Conservation (phyloP, 2,888 invertebrate species). For the Fragum fragum region DNA sequence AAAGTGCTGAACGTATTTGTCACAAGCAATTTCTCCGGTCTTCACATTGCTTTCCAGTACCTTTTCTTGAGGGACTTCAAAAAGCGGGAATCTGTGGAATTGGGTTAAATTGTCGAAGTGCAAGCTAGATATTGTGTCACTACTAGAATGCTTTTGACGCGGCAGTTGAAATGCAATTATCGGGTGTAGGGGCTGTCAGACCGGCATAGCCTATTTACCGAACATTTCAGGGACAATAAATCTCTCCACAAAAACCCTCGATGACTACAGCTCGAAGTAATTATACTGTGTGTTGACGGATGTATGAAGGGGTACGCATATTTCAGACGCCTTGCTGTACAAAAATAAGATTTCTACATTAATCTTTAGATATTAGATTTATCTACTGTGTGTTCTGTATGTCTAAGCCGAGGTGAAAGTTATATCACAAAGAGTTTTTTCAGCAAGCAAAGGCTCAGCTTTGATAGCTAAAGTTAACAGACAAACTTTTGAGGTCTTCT, state of each 20-base stretch:
- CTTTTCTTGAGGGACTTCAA: no score
- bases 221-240: constrained; percentile 51
- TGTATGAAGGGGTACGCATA: constrained; percentile 52
- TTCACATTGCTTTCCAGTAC: no score
- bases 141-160: not conserved
- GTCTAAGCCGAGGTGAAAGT: not conserved
- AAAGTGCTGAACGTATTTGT: no score
- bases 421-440: no score
- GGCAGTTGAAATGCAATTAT: not conserved
- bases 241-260: constrained; percentile 46
- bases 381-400: not conserved
- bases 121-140: not conserved
- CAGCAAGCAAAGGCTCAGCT: no score
- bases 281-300: constrained; percentile 47
- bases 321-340: constrained; percentile 52
- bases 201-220: constrained; percentile 27
- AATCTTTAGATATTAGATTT: constrained; percentile 41
- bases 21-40: no score
- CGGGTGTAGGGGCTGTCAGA: not conserved
- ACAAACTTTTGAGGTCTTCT: no score
- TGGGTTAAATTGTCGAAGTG: no score
- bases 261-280: constrained; percentile 36
- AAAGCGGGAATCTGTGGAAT: no score
- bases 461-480: no score
- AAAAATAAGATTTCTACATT: constrained; percentile 55